Percentiles rank a stretch among this genome's conserved stretches.
Evolutionary conservation across 1,140 invertebrate genomes (phyloP).

Genomic region (Glossosoma conforme): DNA sequence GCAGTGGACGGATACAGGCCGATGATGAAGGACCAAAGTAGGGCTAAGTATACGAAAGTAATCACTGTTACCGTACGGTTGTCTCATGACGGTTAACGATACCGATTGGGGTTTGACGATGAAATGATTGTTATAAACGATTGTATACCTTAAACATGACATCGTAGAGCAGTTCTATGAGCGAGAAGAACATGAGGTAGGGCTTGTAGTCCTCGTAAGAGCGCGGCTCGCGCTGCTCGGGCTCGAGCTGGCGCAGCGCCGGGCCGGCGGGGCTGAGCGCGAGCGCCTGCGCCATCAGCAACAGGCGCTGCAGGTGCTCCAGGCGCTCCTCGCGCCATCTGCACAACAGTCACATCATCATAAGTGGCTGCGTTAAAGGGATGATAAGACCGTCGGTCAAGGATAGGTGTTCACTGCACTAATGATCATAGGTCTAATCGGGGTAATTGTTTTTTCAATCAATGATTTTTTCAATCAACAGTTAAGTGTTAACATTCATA

Average conservation of each 20-base stretch:
- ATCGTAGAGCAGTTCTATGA: slow-evolving; percentile 43
- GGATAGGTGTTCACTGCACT: too few relatives aligned
- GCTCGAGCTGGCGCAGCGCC: slow-evolving; percentile 37
- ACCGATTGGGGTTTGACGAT: too few relatives aligned
- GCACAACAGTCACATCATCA: slow-evolving; percentile 1
- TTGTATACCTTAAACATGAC: slow-evolving; percentile 47
- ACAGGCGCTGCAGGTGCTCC: slow-evolving; percentile 69
- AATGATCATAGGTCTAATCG: too few relatives aligned
- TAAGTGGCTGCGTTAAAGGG: neutral
- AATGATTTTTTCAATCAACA: neutral
- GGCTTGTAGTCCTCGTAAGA: slow-evolving; percentile 78
- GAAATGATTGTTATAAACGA: too few relatives aligned
- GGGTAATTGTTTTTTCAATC: too few relatives aligned
- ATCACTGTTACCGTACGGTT: too few relatives aligned
- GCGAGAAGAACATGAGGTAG: slow-evolving; percentile 72
- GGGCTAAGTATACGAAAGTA: neutral
- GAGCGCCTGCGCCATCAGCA: slow-evolving; percentile 76
- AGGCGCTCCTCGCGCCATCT: slow-evolving; percentile 63
- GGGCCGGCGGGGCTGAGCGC: slow-evolving; percentile 53
- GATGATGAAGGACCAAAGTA: too few relatives aligned
- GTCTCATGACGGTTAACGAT: too few relatives aligned
- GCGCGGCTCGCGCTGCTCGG: slow-evolving; percentile 38
- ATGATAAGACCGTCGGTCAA: neutral
- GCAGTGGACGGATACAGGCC: too few relatives aligned
- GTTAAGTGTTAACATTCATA: too few relatives aligned